Conservation (phyloP, 2,888 invertebrate species). For the Incurvaria masculella region DNA sequence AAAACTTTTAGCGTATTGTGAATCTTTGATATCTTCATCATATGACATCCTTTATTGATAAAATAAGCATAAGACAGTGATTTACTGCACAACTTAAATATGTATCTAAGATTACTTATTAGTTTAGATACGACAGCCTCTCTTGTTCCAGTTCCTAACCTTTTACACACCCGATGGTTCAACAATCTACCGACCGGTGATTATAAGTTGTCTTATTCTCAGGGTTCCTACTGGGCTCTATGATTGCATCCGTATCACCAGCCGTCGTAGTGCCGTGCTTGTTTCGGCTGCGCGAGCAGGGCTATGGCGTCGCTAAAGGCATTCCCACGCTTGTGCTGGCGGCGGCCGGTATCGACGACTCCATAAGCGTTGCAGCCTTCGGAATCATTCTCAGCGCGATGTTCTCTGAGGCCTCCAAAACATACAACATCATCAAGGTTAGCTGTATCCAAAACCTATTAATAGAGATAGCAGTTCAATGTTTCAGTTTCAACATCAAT, state of each 20-base stretch:
- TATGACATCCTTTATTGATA: no score
- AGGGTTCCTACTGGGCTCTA: constrained; percentile 69
- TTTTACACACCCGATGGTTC: neutral
- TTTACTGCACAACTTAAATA: no score
- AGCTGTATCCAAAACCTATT: no score
- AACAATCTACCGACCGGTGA: neutral
- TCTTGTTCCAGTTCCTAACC: neutral
- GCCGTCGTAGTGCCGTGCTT: constrained; percentile 88
- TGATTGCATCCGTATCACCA: constrained; percentile 84
- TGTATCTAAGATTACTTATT: no score
- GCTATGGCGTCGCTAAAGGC: constrained; percentile 80
- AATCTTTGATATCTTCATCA: no score
- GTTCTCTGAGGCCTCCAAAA: constrained; percentile 65
- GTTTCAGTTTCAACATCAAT: no score
- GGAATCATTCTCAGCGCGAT: constrained; percentile 78
- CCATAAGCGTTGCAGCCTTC: constrained; percentile 84
- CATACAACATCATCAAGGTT: constrained; percentile 64
- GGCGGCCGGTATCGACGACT: constrained; percentile 85
- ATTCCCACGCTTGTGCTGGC: constrained; percentile 87
- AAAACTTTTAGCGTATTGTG: no score
- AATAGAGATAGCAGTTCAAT: no score
- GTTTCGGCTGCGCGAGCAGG: constrained; percentile 66
- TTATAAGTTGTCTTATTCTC: constrained; percentile 12
- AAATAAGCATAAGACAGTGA: no score
- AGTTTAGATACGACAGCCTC: no score